Base-by-base conservation (phyloP, 1,140 invertebrate species). In the Pteromalus puparum region DNA sequence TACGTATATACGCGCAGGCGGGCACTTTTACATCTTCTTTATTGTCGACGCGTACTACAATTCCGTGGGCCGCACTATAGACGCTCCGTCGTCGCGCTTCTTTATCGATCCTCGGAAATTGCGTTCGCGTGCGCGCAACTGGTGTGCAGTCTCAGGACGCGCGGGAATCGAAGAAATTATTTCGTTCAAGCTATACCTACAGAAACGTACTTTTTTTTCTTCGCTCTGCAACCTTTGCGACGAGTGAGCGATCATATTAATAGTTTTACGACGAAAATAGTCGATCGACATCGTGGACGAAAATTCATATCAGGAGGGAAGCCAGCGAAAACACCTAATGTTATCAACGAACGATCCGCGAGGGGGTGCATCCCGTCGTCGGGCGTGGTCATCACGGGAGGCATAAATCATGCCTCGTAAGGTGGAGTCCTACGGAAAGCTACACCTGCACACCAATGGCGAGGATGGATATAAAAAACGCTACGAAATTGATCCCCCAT, bases 401-500 rank as follows among this genome's bases (percentile, higher is more conserved):
- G 46, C 83, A 90, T 90, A 88, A 91, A 90, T 90, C 89, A 90
- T 53, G 82, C 46, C 76, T 1, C 4, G 5, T 61, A 38, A 76
- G 67, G 77, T 70, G 82, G 83, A 76, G 61, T 70, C 70, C 84
- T 13, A 77, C 21, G 77, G 61, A 30, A 21, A 65, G 61, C 9
- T 70, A n/a, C n/a, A 26, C 9, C 21, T 13, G 67, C 28, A 6
- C 9, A 30, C 10, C 26, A 15, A 28, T 13, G 9, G 13, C 26
- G 24, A 28, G 24, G 24, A 0, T 10, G 67, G n/a, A n/a, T n/a
- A 26, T 30, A 28, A 15, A 26, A 26, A 18, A 9, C 4, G 24
- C 26, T 30, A 15, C 26, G 67, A 70, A 30, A 70, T 70, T 28
- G 24, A 70, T 70, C 67, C 26, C 67, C 26, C 26, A 12, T 2